phyloP scores from a whole-genome alignment of 2,797 vertebrate genomes.

The Selene dorsalis region DNA sequence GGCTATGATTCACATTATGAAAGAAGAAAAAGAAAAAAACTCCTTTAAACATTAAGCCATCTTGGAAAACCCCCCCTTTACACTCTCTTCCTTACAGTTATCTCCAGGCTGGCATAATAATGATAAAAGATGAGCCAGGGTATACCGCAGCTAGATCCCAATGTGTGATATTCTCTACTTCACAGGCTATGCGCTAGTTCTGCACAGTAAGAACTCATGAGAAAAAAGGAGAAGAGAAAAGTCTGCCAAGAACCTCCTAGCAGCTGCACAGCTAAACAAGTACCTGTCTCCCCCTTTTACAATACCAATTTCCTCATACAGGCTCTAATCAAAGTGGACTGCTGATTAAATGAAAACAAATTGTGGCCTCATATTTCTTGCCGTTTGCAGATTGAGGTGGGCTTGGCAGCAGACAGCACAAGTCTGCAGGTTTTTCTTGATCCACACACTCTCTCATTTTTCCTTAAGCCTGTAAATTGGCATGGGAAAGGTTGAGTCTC shows the following conservation, averaged over 20 bases:
- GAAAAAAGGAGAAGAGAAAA: constrained; percentile 20
- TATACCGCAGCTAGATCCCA: constrained; percentile 37
- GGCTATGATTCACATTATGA: constrained; percentile 21
- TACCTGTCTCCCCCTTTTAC: constrained; percentile 55
- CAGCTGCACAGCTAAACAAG: constrained; percentile 66
- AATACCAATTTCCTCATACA: constrained; percentile 41
- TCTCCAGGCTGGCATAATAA: constrained; percentile 44
- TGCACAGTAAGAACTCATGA: constrained; percentile 54
- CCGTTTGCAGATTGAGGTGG: constrained; percentile 22
- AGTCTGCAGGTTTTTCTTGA: constrained; percentile 37
- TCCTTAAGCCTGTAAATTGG: constrained; percentile 62
- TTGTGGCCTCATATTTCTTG: constrained; percentile 36
- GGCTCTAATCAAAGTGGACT: constrained; percentile 68
- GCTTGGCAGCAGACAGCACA: constrained; percentile 35
- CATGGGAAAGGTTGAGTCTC: constrained; percentile 47
- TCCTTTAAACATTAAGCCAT: constrained; percentile 23
- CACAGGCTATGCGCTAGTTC: constrained; percentile 17
- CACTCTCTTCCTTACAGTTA: constrained; percentile 14
- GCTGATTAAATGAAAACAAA: constrained; percentile 71
- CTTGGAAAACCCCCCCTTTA: constrained; percentile 20
- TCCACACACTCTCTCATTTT: constrained; percentile 43
- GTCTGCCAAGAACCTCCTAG: constrained; percentile 57
- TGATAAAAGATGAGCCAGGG: constrained; percentile 55
- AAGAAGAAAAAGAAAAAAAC: constrained; percentile 1
- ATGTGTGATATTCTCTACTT: constrained; percentile 44